Evolutionary conservation across 2,797 vertebrate species (phyloP).

Genomic region (Apogon talboti): DNA sequence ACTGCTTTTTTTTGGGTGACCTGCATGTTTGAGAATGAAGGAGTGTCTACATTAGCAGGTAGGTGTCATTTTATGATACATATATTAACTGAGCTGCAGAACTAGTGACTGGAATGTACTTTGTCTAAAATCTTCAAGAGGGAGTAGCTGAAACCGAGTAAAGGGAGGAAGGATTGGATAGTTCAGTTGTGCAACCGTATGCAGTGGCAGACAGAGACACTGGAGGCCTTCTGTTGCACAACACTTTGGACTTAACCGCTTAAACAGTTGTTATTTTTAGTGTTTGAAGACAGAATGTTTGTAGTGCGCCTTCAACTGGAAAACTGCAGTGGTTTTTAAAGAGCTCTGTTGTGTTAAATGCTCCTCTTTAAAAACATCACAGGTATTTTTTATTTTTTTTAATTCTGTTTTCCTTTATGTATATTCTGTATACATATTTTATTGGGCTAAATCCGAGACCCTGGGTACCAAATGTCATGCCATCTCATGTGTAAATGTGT

Average conservation of each 20-base stretch:
- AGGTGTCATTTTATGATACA: neutral
- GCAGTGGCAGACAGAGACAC: constrained; percentile 11
- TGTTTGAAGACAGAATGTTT: neutral
- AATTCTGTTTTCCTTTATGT: too few relatives aligned
- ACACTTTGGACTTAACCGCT: constrained; percentile 3
- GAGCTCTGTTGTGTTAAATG: too few relatives aligned
- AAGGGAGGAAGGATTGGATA: constrained; percentile 7
- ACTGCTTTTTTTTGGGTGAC: neutral
- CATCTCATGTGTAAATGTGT: too few relatives aligned
- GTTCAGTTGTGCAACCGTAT: constrained; percentile 36
- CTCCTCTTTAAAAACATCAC: too few relatives aligned
- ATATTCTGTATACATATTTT: too few relatives aligned
- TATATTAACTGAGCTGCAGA: neutral
- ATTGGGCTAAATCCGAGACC: too few relatives aligned
- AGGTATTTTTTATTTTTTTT: too few relatives aligned
- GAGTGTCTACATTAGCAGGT: neutral
- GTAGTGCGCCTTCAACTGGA: neutral
- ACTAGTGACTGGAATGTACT: neutral
- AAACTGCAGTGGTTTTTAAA: too few relatives aligned
- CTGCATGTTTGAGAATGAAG: neutral
- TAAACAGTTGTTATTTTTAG: too few relatives aligned
- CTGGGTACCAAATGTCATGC: too few relatives aligned
- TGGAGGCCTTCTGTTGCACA: constrained; percentile 12
- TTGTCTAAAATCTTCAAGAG: constrained; percentile 14
- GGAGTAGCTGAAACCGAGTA: neutral